These are phyloP conservation scores for Caenorhabditis brenneri DNA, from an alignment of 1,140 invertebrate species.

Conservation along the genomic window DNA sequence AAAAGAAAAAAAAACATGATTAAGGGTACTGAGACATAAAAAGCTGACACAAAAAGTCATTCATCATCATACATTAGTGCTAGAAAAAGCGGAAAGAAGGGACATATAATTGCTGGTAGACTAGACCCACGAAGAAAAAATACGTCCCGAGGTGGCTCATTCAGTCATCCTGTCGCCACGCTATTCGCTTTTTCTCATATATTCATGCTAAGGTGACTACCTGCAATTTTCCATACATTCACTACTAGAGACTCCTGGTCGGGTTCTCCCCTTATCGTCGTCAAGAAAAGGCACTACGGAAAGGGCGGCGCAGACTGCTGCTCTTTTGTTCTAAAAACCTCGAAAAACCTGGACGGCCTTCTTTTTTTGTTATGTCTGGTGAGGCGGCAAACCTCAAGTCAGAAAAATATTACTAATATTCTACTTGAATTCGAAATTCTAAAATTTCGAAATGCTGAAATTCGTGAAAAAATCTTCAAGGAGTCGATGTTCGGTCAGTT, in stretches of 20 bases:
- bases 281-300: slow-evolving; percentile 2
- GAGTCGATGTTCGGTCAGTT: neutral
- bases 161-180: slow-evolving; percentile 11
- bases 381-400: neutral
- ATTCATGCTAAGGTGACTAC: neutral
- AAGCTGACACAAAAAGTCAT: neutral
- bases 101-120: too few species aligned
- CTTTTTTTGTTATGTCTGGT: neutral
- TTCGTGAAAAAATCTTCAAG: neutral
- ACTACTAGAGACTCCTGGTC: neutral
- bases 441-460: neutral
- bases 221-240: slow-evolving; percentile 43
- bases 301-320: neutral
- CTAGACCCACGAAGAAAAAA: too few species aligned
- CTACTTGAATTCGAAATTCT: neutral
- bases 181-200: neutral
- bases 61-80: neutral
- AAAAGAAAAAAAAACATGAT: neutral
- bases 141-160: neutral
- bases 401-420: neutral
- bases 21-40: neutral
- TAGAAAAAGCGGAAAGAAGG: neutral
- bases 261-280: neutral
- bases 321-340: slow-evolving; percentile 29
- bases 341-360: neutral